Base-by-base conservation (phyloP, 2,797 vertebrate species). In the Sebastes alutus region DNA sequence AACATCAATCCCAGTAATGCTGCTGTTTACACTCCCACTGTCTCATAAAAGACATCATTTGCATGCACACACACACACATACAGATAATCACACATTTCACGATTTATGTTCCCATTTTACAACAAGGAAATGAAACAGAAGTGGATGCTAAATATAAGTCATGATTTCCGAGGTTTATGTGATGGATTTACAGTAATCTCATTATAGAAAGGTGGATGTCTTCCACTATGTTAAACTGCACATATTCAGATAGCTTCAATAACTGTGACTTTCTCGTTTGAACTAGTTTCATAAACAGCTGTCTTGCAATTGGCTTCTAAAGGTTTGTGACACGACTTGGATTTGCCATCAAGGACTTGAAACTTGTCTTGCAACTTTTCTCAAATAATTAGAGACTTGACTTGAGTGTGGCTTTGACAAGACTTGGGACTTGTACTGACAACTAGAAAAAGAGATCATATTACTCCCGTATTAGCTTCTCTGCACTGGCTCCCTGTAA, bases 1-100 rank as follows among this genome's bases (percentile, higher is more conserved):
- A 46, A 54, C 84, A 86, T 78, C 80, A 79, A 29, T 88, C 66
- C 70, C 62, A 55, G 74, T 85, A 77, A 82, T 78, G 75, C 54
- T 52, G 32, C 72, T 75, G 78, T 87, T 83, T 72, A 83, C 27
- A 29, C 72, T 73, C 14, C 59, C 58, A 38, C 86, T 27, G 52
- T 72, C 66, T 74, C 56, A 66, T 77, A 74, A 78, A 76, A 52
- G 78, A 5, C 18, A 2, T 58, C 42, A 74, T 90, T 76, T 84
- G 72, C 72, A 88, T 63, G 23, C 56, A 64, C 72, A 71, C 58
- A 22, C 42, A 56, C 54, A 56, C 22, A 58, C 32, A 66, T 8
- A 72, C 0, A 63, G 20, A 66, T 5, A 52, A 3, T 13, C 33
- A 49, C 65, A 59, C 52, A 29, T 20, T 42, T 64, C 27, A 49